Evolutionary conservation across 2,113 vertebrate species (phyloP), one percentile per base, ranked within the genome.

Genomic region (Festucalex cinctus): DNA sequence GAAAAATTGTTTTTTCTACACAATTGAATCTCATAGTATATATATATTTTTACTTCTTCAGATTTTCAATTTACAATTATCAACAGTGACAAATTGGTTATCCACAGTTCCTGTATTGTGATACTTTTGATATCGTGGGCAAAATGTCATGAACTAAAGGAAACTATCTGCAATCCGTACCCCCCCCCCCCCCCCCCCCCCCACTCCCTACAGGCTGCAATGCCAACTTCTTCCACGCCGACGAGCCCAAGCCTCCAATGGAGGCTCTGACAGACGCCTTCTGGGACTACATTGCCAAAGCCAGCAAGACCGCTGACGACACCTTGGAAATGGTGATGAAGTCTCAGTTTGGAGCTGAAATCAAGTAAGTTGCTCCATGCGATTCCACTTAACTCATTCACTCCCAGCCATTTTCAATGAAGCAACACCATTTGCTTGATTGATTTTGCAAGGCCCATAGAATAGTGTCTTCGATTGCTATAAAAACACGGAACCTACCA

Each of bases 221-320:
- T 46, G 92, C 89, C 81, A 92, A 88, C 75, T 51, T 92, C 6
- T 88, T 92, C 66, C 87, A 88, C 69, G 89, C 87, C 32, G 91
- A 92, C 75, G 87, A 89, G 41, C 90, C 90, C 39, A 91, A 91
- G 69, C 87, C 90, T 56, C 87, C 90, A 73, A 75, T 92, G 44
- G 92, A 92, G 66, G 87, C 90, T 46, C 51, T 92, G 63, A 91
- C 64, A 10, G 88, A 91, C 85, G 88, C 88, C 17, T 93, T 93
- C 75, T 93, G 92, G 92, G 88, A 90, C 61, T 92, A 93, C 62
- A 87, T 92, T 24, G 83, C 84, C 41, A 88, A 90, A 36, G 91
- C 89, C 63, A 93, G 91, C 5, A 78, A 86, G 67, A 92, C 91
- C 3, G 91, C 92, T 39, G 90, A 92, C 41, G 90, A 92, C 57